Conservation (phyloP, 2,797 vertebrate species). For the Tapirus indicus region DNA sequence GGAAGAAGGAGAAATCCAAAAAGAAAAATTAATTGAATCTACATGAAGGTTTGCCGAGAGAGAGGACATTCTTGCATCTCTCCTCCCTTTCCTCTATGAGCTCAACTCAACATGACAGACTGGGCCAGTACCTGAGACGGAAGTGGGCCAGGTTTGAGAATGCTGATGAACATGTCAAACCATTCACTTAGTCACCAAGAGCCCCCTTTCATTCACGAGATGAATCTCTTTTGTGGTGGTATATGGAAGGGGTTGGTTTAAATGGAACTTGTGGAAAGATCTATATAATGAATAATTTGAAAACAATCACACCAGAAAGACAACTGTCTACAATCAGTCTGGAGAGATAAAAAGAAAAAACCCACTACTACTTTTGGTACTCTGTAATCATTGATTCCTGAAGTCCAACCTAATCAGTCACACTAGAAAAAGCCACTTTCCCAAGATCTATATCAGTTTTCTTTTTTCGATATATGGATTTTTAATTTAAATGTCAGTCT, state of each 20-base stretch:
- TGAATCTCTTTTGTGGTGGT: slow-evolving; percentile 51
- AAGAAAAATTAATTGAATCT: neutral
- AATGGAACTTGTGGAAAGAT: slow-evolving; percentile 37
- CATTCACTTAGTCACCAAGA: neutral
- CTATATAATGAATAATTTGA: slow-evolving; percentile 49
- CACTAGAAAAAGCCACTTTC: slow-evolving; percentile 2
- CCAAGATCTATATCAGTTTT: neutral
- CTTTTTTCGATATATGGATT: neutral
- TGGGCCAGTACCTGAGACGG: neutral
- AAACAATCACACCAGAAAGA: slow-evolving; percentile 51
- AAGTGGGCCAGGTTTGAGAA: slow-evolving; percentile 5
- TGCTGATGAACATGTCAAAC: neutral
- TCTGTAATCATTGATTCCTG: neutral
- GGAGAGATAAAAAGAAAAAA: neutral
- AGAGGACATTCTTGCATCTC: neutral
- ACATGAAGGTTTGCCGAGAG: neutral
- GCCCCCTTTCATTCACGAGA: slow-evolving; percentile 34
- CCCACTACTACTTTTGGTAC: neutral
- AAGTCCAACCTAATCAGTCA: neutral
- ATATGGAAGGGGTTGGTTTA: neutral
- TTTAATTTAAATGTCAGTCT: neutral
- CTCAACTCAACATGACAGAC: neutral
- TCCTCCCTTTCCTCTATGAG: neutral
- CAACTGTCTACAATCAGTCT: slow-evolving; percentile 36
- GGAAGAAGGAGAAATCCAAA: neutral